Evolutionary conservation across 2,113 vertebrate species (phyloP).

Genomic region (Peromyscus californicus): DNA sequence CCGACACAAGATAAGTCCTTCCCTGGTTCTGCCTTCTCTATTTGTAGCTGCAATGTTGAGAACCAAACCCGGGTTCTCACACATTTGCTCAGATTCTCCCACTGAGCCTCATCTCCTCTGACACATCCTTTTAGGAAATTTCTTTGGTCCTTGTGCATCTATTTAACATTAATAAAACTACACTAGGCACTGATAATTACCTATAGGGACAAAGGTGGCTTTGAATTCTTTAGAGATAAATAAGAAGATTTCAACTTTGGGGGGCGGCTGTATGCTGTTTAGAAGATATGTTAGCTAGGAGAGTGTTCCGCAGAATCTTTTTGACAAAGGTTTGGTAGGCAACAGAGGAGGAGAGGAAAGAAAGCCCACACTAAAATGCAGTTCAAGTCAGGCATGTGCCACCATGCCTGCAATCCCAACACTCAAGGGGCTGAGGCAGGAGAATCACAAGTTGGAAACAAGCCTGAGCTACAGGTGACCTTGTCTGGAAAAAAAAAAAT

Average conservation of each 20-base stretch:
- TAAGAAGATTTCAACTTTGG: background rate
- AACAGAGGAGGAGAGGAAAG: background rate
- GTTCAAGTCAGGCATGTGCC: background rate
- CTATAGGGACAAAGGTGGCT: background rate
- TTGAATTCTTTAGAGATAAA: slow-evolving; percentile 21
- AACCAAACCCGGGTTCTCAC: background rate
- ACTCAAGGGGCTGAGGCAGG: background rate
- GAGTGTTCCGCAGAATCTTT: background rate
- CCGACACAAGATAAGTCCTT: background rate
- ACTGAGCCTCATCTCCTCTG: background rate
- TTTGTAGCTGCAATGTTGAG: background rate
- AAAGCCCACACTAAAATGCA: background rate
- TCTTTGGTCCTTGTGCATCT: background rate
- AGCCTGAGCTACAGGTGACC: background rate
- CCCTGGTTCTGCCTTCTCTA: background rate
- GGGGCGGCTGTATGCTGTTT: background rate
- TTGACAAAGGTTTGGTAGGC: background rate
- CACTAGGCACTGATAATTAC: background rate
- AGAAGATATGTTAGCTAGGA: background rate
- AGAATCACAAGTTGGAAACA: background rate
- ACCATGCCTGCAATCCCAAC: background rate
- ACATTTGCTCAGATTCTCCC: background rate
- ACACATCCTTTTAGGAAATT: background rate
- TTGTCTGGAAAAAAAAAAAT: background rate
- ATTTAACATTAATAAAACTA: slow-evolving; percentile 24